A percentile compares a stretch with the other conserved stretches of the same genome.
These are phyloP conservation scores for Thaumetopoea pityocampa DNA, from an alignment of 1,140 invertebrate genomes.

Conservation along the genomic window DNA sequence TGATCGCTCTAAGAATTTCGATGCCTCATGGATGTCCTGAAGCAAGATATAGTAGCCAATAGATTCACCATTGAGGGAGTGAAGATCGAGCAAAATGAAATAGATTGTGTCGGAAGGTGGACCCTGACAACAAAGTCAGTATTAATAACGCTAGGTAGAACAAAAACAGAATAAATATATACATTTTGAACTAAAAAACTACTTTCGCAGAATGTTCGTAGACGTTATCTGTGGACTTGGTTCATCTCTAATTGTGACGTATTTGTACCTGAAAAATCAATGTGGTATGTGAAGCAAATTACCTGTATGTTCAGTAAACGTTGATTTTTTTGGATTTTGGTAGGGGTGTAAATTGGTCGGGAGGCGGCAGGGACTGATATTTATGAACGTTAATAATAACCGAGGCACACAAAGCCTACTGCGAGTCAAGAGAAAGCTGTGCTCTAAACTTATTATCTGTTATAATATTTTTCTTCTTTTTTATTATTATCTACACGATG, in stretches of 20 bases:
- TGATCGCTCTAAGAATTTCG: too few species aligned
- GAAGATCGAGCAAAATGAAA: too few species aligned
- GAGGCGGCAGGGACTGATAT: conserved; percentile 51
- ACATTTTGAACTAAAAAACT: too few species aligned
- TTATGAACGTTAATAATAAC: conserved; percentile 69
- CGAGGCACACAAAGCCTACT: conserved; percentile 45
- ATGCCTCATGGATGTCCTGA: too few species aligned
- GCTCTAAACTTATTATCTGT: conserved; percentile 7
- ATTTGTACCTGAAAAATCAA: conserved; percentile 11
- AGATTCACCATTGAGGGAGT: too few species aligned
- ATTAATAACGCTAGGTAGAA: too few species aligned
- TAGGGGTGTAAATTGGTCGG: conserved; percentile 47
- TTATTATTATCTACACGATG: not conserved
- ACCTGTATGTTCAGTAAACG: conserved; percentile 21
- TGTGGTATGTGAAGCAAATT: conserved; percentile 15
- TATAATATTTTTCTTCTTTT: not conserved
- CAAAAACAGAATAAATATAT: too few species aligned
- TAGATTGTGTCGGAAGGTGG: too few species aligned
- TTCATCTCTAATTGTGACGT: conserved; percentile 2
- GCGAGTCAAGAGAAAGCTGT: conserved; percentile 3
- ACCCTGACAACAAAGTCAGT: too few species aligned
- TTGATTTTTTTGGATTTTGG: conserved; percentile 48
- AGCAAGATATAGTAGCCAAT: too few species aligned
- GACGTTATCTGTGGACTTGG: too few species aligned
- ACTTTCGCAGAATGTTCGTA: too few species aligned